A percentile compares a stretch with the other conserved stretches of the same genome.
These are phyloP conservation scores for Platyura marginata DNA, from an alignment of 1,140 invertebrate genomes.

Conservation along the genomic window DNA sequence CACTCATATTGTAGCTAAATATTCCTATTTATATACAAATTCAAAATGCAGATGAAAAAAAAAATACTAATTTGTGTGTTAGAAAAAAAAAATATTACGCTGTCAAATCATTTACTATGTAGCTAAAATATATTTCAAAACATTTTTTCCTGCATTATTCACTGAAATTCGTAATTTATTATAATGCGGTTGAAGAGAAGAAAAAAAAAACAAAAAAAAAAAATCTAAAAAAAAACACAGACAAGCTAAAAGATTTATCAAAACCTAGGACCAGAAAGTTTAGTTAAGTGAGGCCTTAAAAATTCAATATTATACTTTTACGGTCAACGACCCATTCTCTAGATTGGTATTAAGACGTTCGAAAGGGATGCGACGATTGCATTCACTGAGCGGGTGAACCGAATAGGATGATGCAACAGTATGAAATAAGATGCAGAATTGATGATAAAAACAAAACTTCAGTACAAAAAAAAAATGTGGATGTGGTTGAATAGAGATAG, in stretches of 20 bases:
- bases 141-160: no score
- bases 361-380: background rate
- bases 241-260: background rate
- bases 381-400: background rate
- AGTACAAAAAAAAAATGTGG: background rate
- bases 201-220: no score
- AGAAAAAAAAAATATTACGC: no score
- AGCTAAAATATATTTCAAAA: no score
- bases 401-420: background rate
- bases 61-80: no score
- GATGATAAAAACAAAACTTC: background rate
- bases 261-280: background rate
- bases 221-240: no score
- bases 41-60: no score
- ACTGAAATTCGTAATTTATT: no score
- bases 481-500: background rate
- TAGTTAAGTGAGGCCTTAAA: background rate
- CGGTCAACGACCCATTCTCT: background rate
- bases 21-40: no score
- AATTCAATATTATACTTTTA: background rate
- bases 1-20: no score
- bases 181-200: no score
- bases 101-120: no score
- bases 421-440: background rate
- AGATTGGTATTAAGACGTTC: background rate